These are phyloP conservation scores for Apoderus coryli DNA, from an alignment of 2,888 invertebrate species.

Conservation along the genomic window DNA sequence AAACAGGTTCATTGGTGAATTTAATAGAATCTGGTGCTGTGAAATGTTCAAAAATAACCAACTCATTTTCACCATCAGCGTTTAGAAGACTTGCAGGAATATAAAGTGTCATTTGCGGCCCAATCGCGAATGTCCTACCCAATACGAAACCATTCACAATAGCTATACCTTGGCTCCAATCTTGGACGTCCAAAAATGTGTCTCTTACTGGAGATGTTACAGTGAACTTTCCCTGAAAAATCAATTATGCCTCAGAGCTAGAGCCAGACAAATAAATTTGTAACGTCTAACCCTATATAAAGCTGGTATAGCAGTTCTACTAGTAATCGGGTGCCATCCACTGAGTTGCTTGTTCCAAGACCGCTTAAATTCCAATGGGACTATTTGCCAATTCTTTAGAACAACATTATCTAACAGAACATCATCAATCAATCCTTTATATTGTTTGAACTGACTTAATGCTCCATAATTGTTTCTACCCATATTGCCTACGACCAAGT, in stretches of 20 bases:
- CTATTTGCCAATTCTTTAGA: conserved; percentile 29
- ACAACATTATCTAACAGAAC: conserved; percentile 29
- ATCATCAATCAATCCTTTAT: conserved; percentile 30
- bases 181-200: conserved; percentile 62
- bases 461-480: conserved; percentile 54
- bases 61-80: conserved; percentile 33
- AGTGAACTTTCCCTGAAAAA: conserved; percentile 13
- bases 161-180: conserved; percentile 75
- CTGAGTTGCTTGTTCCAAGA: conserved; percentile 27
- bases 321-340: conserved; percentile 49
- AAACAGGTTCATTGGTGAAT: conserved; percentile 24
- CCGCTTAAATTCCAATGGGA: conserved; percentile 35
- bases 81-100: conserved; percentile 63
- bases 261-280: too few relatives aligned
- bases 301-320: conserved; percentile 41
- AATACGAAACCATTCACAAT: conserved; percentile 76
- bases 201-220: conserved; percentile 37
- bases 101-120: conserved; percentile 73
- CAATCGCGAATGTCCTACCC: conserved; percentile 62
- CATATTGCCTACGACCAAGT: conserved; percentile 55
- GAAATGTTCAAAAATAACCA: conserved; percentile 30
- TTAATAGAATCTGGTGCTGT: conserved; percentile 18
- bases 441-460: conserved; percentile 29
- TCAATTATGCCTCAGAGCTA: too few relatives aligned
- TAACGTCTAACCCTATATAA: conserved; percentile 32